These are phyloP conservation scores for Flexamia atlantica DNA, from an alignment of 2,888 invertebrate genomes.

Conservation along the genomic window DNA sequence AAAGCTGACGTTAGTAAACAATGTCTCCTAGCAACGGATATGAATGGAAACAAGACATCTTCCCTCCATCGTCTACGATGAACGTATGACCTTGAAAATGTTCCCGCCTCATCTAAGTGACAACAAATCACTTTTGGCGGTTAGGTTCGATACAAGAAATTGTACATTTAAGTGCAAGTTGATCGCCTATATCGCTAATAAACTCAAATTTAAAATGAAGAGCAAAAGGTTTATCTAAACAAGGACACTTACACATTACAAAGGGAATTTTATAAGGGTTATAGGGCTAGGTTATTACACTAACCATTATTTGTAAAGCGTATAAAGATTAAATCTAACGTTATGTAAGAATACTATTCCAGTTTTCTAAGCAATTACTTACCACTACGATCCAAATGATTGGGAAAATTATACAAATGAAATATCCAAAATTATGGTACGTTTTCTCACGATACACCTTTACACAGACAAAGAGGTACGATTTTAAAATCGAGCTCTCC, in stretches of 20 bases:
- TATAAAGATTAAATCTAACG: not conserved
- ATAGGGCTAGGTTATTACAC: not conserved
- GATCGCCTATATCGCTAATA: not conserved
- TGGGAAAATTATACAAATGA: not conserved
- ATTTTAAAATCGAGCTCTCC: constrained; percentile 59
- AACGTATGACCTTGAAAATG: constrained; percentile 62
- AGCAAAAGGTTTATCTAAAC: not conserved
- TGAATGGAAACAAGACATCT: not conserved
- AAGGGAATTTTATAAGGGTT: constrained; percentile 5
- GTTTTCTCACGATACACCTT: not conserved
- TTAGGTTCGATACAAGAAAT: not conserved
- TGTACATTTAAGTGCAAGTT: not conserved
- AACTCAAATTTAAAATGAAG: not conserved
- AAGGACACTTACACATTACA: not conserved
- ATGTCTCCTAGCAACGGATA: constrained; percentile 56
- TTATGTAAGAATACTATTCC: not conserved
- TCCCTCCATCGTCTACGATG: constrained; percentile 4
- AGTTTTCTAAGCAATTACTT: not conserved
- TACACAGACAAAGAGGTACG: constrained; percentile 58
- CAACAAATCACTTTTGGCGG: constrained; percentile 14
- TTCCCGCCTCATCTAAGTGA: constrained; percentile 61
- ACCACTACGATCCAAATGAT: not conserved
- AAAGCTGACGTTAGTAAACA: not conserved
- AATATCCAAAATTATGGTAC: not conserved
- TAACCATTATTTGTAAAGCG: not conserved